These are phyloP conservation scores for Osmerus mordax DNA, from an alignment of 2,113 vertebrate genomes.

Conservation along the genomic window DNA sequence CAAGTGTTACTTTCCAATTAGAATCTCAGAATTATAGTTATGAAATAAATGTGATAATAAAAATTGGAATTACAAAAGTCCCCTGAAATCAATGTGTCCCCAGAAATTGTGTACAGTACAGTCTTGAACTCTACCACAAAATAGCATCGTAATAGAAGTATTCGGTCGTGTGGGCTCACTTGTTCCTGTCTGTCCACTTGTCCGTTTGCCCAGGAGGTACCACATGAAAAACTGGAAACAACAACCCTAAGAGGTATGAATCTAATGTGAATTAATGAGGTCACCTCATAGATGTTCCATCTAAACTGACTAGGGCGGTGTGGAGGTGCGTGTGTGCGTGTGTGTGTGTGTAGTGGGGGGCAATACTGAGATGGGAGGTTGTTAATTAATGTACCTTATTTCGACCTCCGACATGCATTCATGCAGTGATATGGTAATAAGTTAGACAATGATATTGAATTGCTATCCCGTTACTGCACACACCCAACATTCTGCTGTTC, in stretches of 20 bases:
- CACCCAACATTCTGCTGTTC: too few relatives aligned
- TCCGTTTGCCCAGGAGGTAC: background rate
- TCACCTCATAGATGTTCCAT: slow-evolving; percentile 45
- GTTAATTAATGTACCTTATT: slow-evolving; percentile 63
- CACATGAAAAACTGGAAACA: slow-evolving; percentile 50
- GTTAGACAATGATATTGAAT: background rate
- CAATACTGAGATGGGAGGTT: slow-evolving; percentile 13
- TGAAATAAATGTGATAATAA: too few relatives aligned
- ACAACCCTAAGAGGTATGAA: slow-evolving; percentile 64
- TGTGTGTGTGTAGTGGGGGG: too few relatives aligned
- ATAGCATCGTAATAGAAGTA: too few relatives aligned
- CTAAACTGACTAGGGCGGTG: slow-evolving; percentile 32
- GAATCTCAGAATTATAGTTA: too few relatives aligned
- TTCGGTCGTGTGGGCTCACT: slow-evolving; percentile 20
- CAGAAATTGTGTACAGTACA: too few relatives aligned
- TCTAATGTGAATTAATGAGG: slow-evolving; percentile 72
- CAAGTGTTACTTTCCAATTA: too few relatives aligned
- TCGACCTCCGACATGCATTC: slow-evolving; percentile 61
- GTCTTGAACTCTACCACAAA: too few relatives aligned
- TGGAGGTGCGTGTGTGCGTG: too few relatives aligned
- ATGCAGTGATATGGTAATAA: background rate
- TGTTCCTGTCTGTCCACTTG: slow-evolving; percentile 33
- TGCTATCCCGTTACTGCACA: background rate
- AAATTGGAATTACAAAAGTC: too few relatives aligned
- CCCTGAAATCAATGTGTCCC: too few relatives aligned